Evolutionary conservation across 2,797 vertebrate genomes (phyloP).

Genomic region (Podarcis lilfordi): DNA sequence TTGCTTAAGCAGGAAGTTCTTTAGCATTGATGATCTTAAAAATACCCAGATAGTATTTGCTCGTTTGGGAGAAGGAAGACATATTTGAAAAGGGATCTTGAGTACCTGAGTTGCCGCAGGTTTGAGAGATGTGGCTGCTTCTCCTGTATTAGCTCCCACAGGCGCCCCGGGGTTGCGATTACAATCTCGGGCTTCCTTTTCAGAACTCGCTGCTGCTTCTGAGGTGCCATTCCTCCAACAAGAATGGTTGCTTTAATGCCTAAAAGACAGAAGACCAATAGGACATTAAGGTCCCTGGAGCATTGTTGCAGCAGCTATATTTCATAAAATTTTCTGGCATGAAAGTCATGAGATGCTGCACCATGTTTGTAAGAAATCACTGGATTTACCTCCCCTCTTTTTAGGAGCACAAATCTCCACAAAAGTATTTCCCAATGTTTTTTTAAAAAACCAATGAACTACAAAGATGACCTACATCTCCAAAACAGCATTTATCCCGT

Average conservation of each 20-base stretch:
- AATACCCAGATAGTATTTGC: not conserved
- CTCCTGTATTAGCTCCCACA: slow-evolving; percentile 94
- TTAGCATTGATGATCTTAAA: not conserved
- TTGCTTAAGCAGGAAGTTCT: not conserved
- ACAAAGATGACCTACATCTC: not conserved
- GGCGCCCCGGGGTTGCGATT: slow-evolving; percentile 92
- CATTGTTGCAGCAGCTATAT: not conserved
- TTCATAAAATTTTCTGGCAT: not conserved
- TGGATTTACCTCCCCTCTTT: not conserved
- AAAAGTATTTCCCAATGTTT: not conserved
- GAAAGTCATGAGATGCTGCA: not conserved
- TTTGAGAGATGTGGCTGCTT: slow-evolving; percentile 88
- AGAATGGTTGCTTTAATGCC: slow-evolving; percentile 91
- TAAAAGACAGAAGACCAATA: slow-evolving; percentile 62
- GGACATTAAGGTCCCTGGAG: not conserved
- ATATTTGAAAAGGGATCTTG: slow-evolving; percentile 8
- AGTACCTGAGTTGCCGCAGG: slow-evolving; percentile 88
- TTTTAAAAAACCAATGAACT: not conserved
- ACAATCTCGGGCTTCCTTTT: slow-evolving; percentile 91
- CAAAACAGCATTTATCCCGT: not conserved
- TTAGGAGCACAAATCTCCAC: too few relatives aligned
- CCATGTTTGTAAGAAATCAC: not conserved
- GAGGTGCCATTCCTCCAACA: slow-evolving; percentile 94
- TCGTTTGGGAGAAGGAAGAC: slow-evolving; percentile 9
- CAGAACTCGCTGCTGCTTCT: slow-evolving; percentile 91